These are phyloP conservation scores for Chroicocephalus ridibundus DNA, from an alignment of 2,113 vertebrate genomes.

Conservation along the genomic window DNA sequence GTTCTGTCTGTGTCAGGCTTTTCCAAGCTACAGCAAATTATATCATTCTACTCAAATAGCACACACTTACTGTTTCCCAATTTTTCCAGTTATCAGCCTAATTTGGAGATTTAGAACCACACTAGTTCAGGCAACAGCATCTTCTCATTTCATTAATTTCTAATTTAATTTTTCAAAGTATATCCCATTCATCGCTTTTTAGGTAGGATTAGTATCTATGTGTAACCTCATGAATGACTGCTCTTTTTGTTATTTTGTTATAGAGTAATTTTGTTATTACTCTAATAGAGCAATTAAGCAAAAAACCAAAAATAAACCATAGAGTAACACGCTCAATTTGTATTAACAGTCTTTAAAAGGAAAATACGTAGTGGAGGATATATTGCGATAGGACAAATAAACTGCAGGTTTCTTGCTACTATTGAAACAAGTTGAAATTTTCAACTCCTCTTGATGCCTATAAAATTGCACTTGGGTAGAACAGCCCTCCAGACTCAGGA, in stretches of 20 bases:
- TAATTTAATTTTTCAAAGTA: neutral
- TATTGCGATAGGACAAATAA: neutral
- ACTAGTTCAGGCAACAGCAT: neutral
- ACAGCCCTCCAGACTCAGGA: neutral
- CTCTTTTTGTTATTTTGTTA: neutral
- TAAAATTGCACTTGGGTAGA: neutral
- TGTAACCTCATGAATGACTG: neutral
- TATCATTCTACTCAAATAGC: neutral
- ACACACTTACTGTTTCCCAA: neutral
- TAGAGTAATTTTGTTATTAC: neutral
- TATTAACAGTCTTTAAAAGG: neutral
- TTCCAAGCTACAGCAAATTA: neutral
- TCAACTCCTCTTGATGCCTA: neutral
- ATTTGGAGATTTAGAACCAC: neutral
- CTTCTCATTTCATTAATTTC: neutral
- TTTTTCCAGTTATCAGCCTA: neutral
- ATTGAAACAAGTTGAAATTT: neutral
- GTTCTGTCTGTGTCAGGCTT: neutral
- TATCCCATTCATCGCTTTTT: fast-evolving
- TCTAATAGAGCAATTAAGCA: neutral
- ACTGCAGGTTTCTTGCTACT: neutral
- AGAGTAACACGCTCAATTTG: neutral
- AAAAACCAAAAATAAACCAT: neutral
- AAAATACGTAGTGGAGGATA: neutral
- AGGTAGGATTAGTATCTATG: neutral